Base-by-base conservation (phyloP, 1,140 invertebrate genomes). In the Forficula auricularia region DNA sequence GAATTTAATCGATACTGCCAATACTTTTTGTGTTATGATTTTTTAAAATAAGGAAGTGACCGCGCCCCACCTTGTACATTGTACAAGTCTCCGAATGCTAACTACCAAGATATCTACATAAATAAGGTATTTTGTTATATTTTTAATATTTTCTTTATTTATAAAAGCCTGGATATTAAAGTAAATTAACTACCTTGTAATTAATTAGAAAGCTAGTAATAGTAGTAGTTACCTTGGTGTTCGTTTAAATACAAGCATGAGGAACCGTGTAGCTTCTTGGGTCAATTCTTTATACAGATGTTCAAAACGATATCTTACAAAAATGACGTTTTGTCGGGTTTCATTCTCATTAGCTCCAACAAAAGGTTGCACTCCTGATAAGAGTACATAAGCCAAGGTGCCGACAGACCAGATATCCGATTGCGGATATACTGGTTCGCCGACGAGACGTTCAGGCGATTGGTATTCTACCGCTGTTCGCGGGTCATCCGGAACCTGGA, bases 381-480 rank as follows among this genome's bases (percentile, higher is more conserved):
- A 62, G 58, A 98, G 66, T n/a, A 95, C 69, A 64, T 98, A 98
- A 2, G 84, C 72, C 0, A 98, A 63, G 3, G 91, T 85, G 16
- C 89, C 95, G 16, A 98, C 67, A 38, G 82, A 82, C 95, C 95
- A 99, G 50, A 98, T 81, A 62, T 99, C 95, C 19, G 85, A 86
- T 56, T 91, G 82, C 2, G 81, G 81, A 56, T 76, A 82, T 4
- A 86, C 79, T 12, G 77, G 71, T 60, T 86, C 80, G 52, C 90
- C 85, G 55, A 77, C 77, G 19, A 96, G 61, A 42, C 96, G 73
- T 65, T 99, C 95, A 0, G 95, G 95, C 2, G 94, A 85, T 10
- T 27, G 22, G 22, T 27, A 27, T 10, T 27, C 22, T 6, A 27
- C 10, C 10, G 22, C 22, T 6, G 22, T 27, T 4, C 22, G 22